These are phyloP conservation scores for Indicator indicator DNA, from an alignment of 2,113 vertebrate genomes.

Conservation along the genomic window DNA sequence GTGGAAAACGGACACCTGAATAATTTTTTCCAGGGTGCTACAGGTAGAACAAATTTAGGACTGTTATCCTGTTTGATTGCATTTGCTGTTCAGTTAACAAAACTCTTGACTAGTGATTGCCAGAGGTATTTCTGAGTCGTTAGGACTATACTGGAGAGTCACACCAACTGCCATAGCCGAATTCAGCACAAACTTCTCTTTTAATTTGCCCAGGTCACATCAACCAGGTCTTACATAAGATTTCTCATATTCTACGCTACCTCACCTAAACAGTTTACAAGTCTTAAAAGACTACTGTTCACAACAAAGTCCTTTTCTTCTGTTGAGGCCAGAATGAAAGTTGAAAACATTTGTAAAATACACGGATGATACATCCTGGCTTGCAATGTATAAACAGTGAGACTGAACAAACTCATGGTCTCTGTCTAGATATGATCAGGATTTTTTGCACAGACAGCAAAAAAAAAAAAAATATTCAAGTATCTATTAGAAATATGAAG, in stretches of 20 bases:
- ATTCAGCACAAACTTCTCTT: not conserved
- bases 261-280: not conserved
- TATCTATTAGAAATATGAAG: not conserved
- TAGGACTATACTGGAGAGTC: not conserved
- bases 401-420: not conserved
- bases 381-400: not conserved
- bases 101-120: not conserved
- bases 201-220: not conserved
- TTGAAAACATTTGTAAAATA: not conserved
- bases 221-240: not conserved
- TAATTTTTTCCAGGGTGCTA: not conserved
- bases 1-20: not conserved
- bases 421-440: not conserved
- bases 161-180: not conserved
- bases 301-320: not conserved
- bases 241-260: not conserved
- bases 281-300: fast-evolving
- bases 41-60: not conserved
- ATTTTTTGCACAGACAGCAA: not conserved
- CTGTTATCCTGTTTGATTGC: not conserved
- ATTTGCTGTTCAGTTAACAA: not conserved
- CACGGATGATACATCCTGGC: not conserved
- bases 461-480: not conserved
- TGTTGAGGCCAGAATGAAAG: not conserved
- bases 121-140: not conserved